phyloP scores from a whole-genome alignment of 1,140 invertebrate species.

The Apis cerana region DNA sequence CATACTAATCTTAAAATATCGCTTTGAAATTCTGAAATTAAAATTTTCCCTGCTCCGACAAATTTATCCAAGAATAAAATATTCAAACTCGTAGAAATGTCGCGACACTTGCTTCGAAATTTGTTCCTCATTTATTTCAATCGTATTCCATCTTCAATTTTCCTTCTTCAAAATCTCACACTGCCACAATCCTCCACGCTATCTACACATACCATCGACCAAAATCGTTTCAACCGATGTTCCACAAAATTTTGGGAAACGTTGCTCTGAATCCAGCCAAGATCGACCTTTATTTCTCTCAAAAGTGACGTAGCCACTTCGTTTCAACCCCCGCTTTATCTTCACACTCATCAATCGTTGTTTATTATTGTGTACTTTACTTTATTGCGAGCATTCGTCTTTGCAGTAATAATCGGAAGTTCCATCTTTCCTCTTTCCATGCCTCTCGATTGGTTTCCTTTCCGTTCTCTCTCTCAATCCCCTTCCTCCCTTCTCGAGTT shows the following conservation, averaged over 20 bases:
- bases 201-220: neutral
- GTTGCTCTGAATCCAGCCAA: neutral
- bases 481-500: neutral
- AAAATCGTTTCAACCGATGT: neutral
- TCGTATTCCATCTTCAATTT: no score
- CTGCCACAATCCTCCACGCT: neutral
- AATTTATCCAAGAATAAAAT: no score
- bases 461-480: conserved; percentile 1
- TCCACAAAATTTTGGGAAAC: neutral
- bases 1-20: no score
- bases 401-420: conserved; percentile 67
- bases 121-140: neutral
- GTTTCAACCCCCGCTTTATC: conserved; percentile 7
- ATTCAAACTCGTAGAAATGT: neutral
- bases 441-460: neutral
- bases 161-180: neutral
- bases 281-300: conserved; percentile 23
- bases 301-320: neutral
- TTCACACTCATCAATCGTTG: conserved; percentile 33
- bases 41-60: no score
- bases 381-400: conserved; percentile 72
- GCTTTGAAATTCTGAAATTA: no score
- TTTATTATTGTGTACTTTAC: conserved; percentile 68
- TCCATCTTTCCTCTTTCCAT: neutral
- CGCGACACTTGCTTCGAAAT: neutral